These are phyloP conservation scores for Drosophila miranda DNA, from an alignment of 1,140 invertebrate species.

Conservation along the genomic window DNA sequence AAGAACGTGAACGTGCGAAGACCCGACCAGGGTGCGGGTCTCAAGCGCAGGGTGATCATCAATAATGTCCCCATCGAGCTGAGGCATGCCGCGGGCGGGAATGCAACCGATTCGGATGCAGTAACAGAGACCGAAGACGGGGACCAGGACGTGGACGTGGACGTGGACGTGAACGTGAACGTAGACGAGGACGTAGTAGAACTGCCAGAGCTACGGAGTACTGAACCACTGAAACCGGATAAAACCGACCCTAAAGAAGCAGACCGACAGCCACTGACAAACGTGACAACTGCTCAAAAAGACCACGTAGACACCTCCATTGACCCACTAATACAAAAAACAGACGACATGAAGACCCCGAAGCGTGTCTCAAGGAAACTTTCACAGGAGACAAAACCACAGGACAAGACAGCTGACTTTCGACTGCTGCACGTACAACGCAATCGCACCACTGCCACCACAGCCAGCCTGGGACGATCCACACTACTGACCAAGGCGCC, in stretches of 20 bases:
- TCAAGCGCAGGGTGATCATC: constrained; percentile 64
- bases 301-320: not conserved
- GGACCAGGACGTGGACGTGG: constrained; percentile 5
- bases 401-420: not conserved
- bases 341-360: not conserved
- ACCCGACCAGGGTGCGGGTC: constrained; percentile 11
- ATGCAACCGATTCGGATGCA: constrained; percentile 23
- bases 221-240: not conserved
- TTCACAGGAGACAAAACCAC: not conserved
- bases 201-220: constrained; percentile 10
- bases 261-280: constrained; percentile 2
- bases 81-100: constrained; percentile 40
- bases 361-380: constrained; percentile 12
- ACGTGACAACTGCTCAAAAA: not conserved
- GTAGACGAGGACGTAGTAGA: constrained; percentile 13
- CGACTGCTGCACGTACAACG: constrained; percentile 29
- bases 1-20: constrained; percentile 50
- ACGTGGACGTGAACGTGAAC: constrained; percentile 4
- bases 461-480: constrained; percentile 6
- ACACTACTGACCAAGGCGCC: constrained; percentile 48
- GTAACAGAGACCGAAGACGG: constrained; percentile 3
- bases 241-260: not conserved
- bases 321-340: not conserved
- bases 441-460: constrained; percentile 26
- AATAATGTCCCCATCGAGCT: constrained; percentile 76